Evolutionary conservation across 1,140 invertebrate genomes (phyloP), one percentile per base, ranked within the genome.

Genomic region (Lordiphosa collinella): DNA sequence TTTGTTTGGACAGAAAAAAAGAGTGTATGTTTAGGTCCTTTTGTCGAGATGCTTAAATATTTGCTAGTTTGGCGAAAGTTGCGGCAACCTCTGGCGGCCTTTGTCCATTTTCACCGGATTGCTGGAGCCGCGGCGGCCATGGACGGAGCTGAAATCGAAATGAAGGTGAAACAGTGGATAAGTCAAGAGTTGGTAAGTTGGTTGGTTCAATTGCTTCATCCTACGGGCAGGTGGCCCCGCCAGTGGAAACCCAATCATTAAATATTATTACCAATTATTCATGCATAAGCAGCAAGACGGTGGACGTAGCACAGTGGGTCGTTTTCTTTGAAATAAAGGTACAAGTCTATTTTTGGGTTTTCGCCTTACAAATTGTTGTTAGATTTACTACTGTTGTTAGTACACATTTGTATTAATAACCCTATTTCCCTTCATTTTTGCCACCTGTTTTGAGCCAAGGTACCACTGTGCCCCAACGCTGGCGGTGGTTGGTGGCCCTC

Each of bases 201-300:
- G 1, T 40, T 48, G 51, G 46, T 74, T 58, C 76, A 82, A 82
- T 84, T 82, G 79, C 68, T 74, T 59, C 22, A 25, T 25, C 55
- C 47, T 54, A 34, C 40, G 48, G 57, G 78, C 76, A 82, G 76
- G 76, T 82, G 78, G 76, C 57, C 41, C 40, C 36, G 35, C 36
- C 56, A 48, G 37, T 36, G 52, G 37, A 46, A 57, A 63, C 48
- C 46, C 61, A 71, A 86, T 82, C 80, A 86, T 86, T 86, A 86
- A 86, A 86, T 73, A 82, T 79, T 76, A 86, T 86, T 86, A 86
- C 69, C 82, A 86, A 86, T 86, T 86, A 86, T 86, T 86, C 76
- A 86, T 86, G 82, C 82, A 76, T 82, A 82, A 82, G 61, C 79
- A 84, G 54, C 79, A 55, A 79, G 53, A 70, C 74, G 12, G 43